Base-by-base conservation (phyloP, 2,888 invertebrate genomes). In the Rhaphigaster nebulosa region DNA sequence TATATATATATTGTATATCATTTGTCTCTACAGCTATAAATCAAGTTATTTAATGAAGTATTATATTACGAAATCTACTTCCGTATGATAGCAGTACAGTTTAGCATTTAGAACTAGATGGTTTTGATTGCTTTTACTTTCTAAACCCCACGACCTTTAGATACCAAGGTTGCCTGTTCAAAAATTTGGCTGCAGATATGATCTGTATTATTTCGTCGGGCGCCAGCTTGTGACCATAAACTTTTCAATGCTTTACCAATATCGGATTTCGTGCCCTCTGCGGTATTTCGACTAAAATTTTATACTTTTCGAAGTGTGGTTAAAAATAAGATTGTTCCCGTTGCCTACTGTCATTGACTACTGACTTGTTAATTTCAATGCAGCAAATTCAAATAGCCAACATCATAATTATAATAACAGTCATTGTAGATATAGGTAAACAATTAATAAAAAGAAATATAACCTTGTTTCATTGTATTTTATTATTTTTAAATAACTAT, bases 81-180 rank as follows among this genome's bases (percentile, higher is more conserved):
- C 15, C 20, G 15, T 38, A 1, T 76, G 0, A 8, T 23, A 23
- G 38, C 29, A 20, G 20, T 76, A 38, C 70, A 38, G 38, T 76
- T 20, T 38, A 76, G 20, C 70, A 76, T 76, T 76, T 34, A 20
- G 70, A 34, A 38, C 18, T 65, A 18, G 60, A 60, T n/a, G 29
- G 29, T 76, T 38, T 38, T 76, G 70, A 38, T 76, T 76, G 38
- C 20, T 76, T 76, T 76, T 76, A 76, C 70, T 76, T 76, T 76
- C 70, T 76, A 76, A 8, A 38, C 70, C 70, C 34, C 1, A 38
- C 34, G 70, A 76, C 70, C 70, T 76, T 76, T 76, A 15, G 70
- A 38, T 34, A 38, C 38, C 70, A 76, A 76, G 70, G 70, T 29
- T 76, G 70, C 0, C 2, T 34, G 70, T 38, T 38, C 34, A 38